phyloP scores from a whole-genome alignment of 1,140 invertebrate species.

The Chelonus insularis region DNA sequence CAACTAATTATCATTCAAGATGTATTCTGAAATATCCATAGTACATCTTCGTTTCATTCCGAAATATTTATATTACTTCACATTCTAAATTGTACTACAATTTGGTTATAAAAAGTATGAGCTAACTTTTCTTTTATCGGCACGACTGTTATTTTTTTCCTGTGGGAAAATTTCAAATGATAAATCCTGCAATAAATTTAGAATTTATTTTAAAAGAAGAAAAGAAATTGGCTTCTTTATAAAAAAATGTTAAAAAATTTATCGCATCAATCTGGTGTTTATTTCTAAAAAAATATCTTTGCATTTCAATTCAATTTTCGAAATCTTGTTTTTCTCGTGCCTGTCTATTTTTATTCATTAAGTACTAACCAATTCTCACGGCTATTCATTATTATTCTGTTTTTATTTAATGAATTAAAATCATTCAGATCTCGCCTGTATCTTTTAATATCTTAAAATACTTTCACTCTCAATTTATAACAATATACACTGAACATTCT shows the following conservation, averaged over 20 bases:
- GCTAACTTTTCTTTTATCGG: conserved; percentile 41
- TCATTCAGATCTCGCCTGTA: not conserved
- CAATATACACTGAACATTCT: no score
- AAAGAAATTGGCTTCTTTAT: no score
- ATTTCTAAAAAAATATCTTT: not conserved
- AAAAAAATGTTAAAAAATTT: conserved; percentile 11
- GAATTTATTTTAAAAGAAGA: no score
- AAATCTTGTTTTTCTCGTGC: no score
- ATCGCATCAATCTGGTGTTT: not conserved
- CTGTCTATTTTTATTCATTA: conserved; percentile 3
- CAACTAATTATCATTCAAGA: not conserved
- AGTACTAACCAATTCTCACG: not conserved
- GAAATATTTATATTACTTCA: conserved; percentile 38
- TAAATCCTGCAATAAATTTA: no score
- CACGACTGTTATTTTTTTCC: conserved; percentile 17
- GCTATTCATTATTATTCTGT: not conserved
- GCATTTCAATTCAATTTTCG: no score
- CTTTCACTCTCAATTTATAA: not conserved
- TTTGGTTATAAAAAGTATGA: conserved; percentile 47
- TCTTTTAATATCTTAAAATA: not conserved
- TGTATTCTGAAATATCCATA: not conserved
- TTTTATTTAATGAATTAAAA: conserved; percentile 5
- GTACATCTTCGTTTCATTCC: conserved; percentile 22
- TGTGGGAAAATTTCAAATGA: not conserved
- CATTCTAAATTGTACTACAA: conserved; percentile 50